Evolutionary conservation across 2,888 invertebrate species (phyloP).

Genomic region (Stenodema calcarata): DNA sequence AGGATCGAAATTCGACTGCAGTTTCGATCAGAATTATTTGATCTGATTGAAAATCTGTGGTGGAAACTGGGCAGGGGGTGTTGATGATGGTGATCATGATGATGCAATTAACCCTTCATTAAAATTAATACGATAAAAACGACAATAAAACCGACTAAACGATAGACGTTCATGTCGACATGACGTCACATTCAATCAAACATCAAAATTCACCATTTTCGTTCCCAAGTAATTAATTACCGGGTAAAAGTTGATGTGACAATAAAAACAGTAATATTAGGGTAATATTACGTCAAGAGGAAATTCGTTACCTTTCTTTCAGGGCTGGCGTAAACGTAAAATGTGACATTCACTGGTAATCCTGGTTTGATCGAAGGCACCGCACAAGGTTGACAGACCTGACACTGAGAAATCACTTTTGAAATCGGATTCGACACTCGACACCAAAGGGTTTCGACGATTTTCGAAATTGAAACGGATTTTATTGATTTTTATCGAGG

Average conservation of each 20-base stretch:
- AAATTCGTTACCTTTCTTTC: constrained; percentile 39
- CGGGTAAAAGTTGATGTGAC: too few species aligned
- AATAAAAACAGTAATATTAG: too few species aligned
- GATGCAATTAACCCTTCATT: too few species aligned
- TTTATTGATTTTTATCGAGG: neutral
- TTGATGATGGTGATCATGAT: too few species aligned
- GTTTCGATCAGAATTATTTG: too few species aligned
- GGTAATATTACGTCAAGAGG: too few species aligned
- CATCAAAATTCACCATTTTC: too few species aligned
- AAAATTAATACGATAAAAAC: neutral
- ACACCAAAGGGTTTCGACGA: neutral
- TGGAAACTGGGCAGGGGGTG: too few species aligned
- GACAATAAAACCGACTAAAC: too few species aligned
- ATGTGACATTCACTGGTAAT: constrained; percentile 45
- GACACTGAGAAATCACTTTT: constrained; percentile 7
- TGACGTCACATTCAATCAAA: neutral
- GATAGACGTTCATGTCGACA: neutral
- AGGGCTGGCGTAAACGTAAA: constrained; percentile 22
- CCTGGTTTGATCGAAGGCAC: constrained; percentile 27
- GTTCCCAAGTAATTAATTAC: too few species aligned
- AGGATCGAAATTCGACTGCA: too few species aligned
- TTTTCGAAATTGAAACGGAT: neutral
- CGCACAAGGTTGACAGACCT: constrained; percentile 8
- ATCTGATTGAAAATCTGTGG: too few species aligned
- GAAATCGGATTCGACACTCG: neutral